A percentile compares a stretch with the other conserved stretches of the same genome.
Evolutionary conservation across 2,888 invertebrate species (phyloP).

Genomic region (Drosophila limbata): DNA sequence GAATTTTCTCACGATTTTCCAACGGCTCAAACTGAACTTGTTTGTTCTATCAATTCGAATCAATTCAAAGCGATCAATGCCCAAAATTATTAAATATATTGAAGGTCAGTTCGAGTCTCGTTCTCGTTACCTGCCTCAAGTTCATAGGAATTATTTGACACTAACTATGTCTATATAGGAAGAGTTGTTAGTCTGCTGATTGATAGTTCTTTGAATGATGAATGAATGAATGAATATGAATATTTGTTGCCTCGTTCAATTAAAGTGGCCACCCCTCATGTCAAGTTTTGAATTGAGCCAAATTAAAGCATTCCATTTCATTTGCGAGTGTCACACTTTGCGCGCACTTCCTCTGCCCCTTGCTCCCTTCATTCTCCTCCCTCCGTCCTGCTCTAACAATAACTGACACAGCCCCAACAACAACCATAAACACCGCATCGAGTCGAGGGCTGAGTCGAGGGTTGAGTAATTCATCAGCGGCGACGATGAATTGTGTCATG

Average conservation of each 20-base stretch:
- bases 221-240: slow-evolving; percentile 23
- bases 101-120: slow-evolving; percentile 43
- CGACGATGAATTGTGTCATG: slow-evolving; percentile 71
- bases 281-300: slow-evolving; percentile 77
- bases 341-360: slow-evolving; percentile 74
- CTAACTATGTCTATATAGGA: slow-evolving; percentile 14
- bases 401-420: slow-evolving; percentile 3
- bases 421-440: slow-evolving; percentile 8
- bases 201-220: slow-evolving; percentile 33
- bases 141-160: slow-evolving; percentile 50
- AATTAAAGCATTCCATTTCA: slow-evolving; percentile 78
- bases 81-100: slow-evolving; percentile 1
- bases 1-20: slow-evolving; percentile 76
- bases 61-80: slow-evolving; percentile 25
- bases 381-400: not conserved
- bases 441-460: slow-evolving; percentile 32
- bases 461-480: slow-evolving; percentile 73
- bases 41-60: not conserved
- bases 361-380: not conserved
- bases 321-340: slow-evolving; percentile 77
- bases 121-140: slow-evolving; percentile 31
- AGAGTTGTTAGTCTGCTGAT: slow-evolving; percentile 23
- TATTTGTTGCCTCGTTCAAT: slow-evolving; percentile 52
- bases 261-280: slow-evolving; percentile 78
- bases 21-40: slow-evolving; percentile 13